Base-by-base conservation (phyloP, 2,113 vertebrate species). In the Callipepla squamata region DNA sequence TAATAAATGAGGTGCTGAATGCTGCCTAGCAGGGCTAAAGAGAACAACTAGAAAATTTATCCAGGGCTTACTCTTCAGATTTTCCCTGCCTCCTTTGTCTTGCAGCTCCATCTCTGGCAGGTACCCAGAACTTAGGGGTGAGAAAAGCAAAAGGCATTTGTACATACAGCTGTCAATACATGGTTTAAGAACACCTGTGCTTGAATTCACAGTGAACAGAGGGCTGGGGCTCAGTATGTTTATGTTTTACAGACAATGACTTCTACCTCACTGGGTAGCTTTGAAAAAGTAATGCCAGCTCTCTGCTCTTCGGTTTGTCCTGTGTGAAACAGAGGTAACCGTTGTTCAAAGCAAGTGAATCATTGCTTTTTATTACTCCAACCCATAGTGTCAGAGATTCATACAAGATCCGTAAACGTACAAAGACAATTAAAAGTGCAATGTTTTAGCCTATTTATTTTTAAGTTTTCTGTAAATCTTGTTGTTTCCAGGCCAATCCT, bases 61-160 rank as follows among this genome's bases (percentile, higher is more conserved):
- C 9, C 5, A 53, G n/a, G 61, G 21, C 11, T n/a, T 63, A 36
- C 44, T 73, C 6, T 50, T 36, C 36, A n/a, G 25, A 23, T 65
- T 69, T 53, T 58, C n/a, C 48, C 44, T 44, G 48, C 19, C 48
- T 42, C n/a, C 30, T 63, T n/a, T 63, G 14, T 38, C n/a, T 69
- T 44, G 59, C 55, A 53, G 17, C 0, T 1, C 14, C 32, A 44
- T 36, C 36, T 44, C 9, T 3, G 1, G 23, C 25, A 61, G 16
- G 7, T 9, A 68, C 9, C 20, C 44, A 61, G 45, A 36, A 36
- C 57, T 68, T 23, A 68, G 23, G 23, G 13, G 10, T 38, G 16
- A 78, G 30, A 61, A 55, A 38, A 69, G 26, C 7, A 20, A 69
- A 69, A 44, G 23, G 19, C 23, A 30, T 42, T 76, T 67, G 62